Percentiles rank a stretch among this genome's conserved stretches.
phyloP scores from a whole-genome alignment of 2,797 vertebrate genomes.

The Xenentodon cancila region DNA sequence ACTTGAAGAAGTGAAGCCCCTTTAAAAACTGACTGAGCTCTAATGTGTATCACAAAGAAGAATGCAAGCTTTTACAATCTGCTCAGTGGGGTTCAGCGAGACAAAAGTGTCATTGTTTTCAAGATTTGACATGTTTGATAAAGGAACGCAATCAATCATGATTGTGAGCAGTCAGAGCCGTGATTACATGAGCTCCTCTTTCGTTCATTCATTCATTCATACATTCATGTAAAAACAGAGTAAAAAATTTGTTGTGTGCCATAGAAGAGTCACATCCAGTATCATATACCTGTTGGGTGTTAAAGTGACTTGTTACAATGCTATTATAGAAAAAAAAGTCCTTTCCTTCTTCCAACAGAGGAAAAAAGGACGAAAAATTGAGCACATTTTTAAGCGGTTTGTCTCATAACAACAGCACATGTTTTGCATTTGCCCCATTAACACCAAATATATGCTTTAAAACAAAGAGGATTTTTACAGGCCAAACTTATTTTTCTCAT shows the following conservation, averaged over 20 bases:
- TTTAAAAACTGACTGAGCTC: constrained; percentile 47
- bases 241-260: constrained; percentile 11
- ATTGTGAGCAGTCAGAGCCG: constrained; percentile 14
- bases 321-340: neutral
- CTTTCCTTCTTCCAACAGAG: neutral
- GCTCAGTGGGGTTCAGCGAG: constrained; percentile 25
- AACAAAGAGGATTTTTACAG: too few relatives aligned
- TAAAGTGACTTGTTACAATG: neutral
- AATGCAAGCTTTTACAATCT: constrained; percentile 44
- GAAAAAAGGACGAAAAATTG: neutral
- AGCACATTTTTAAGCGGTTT: too few relatives aligned
- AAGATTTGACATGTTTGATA: constrained; percentile 24
- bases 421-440: too few relatives aligned
- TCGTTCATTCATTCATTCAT: constrained; percentile 12
- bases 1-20: constrained; percentile 24
- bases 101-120: constrained; percentile 54
- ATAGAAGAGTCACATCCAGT: constrained; percentile 1
- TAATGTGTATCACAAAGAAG: constrained; percentile 35
- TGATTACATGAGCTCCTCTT: constrained; percentile 13
- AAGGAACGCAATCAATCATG: constrained; percentile 54
- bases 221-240: constrained; percentile 2
- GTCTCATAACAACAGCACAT: too few relatives aligned
- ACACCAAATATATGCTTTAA: too few relatives aligned
- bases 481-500: too few relatives aligned
- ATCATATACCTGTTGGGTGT: constrained; percentile 8